phyloP scores from a whole-genome alignment of 92 coral and sea anemone species.

The Bergia sp. region DNA sequence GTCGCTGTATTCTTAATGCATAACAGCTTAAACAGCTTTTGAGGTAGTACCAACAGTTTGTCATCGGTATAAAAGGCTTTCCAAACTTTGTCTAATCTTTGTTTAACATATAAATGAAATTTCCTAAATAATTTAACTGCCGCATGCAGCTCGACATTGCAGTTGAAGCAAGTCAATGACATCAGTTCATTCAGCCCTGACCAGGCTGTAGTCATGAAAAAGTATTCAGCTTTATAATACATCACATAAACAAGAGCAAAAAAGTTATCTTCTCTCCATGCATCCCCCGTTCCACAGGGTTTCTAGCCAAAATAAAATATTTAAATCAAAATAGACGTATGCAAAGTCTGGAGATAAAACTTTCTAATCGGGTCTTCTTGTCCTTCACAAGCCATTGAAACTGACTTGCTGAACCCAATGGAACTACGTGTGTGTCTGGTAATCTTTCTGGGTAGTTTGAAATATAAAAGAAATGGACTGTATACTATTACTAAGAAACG shows the following conservation, averaged over 20 bases:
- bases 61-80: neutral
- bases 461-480: neutral
- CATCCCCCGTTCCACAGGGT: neutral
- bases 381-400: neutral
- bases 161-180: neutral
- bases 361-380: neutral
- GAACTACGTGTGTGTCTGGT: neutral
- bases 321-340: neutral
- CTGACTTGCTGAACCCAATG: neutral
- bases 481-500: neutral
- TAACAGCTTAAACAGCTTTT: neutral
- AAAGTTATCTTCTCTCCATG: neutral
- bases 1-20: neutral
- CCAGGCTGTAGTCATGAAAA: neutral
- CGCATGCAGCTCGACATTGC: neutral
- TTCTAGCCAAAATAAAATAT: neutral
- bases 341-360: neutral
- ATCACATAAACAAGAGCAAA: neutral
- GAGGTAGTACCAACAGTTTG: neutral
- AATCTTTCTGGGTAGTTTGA: neutral
- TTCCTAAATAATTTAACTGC: slow-evolving; percentile 9
- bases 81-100: neutral
- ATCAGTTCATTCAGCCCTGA: neutral
- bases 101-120: neutral
- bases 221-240: neutral